These are phyloP conservation scores for Alouatta palliata DNA, from an alignment of 2,113 vertebrate genomes.

Conservation along the genomic window DNA sequence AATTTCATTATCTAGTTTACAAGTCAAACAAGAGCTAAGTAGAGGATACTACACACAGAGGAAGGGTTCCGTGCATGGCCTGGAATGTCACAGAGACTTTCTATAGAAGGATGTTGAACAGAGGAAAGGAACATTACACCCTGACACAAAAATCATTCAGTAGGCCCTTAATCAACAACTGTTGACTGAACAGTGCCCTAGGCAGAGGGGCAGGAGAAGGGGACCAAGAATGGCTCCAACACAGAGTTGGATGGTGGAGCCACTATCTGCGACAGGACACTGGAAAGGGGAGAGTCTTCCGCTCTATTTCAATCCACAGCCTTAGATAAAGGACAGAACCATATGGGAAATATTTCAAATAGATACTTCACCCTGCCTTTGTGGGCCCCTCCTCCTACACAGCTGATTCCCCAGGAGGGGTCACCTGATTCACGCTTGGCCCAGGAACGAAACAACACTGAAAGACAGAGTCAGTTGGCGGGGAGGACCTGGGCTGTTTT, in stretches of 20 bases:
- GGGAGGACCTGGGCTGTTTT: neutral
- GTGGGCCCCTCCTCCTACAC: neutral
- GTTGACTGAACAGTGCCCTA: neutral
- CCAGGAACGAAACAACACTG: neutral
- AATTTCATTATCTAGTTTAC: neutral
- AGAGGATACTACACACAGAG: neutral
- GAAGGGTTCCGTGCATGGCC: too few relatives aligned
- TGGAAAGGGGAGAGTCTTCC: neutral
- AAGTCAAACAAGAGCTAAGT: neutral
- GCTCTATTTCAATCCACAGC: fast-evolving
- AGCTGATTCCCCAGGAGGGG: too few relatives aligned
- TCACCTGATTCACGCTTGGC: fast-evolving
- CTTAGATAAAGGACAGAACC: neutral
- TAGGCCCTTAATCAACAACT: neutral
- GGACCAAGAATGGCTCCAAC: too few relatives aligned
- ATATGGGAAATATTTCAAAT: neutral
- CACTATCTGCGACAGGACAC: neutral
- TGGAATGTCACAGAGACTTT: neutral
- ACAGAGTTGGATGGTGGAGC: neutral
- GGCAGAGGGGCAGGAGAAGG: neutral
- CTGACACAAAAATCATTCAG: neutral
- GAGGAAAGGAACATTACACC: neutral
- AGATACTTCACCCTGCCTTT: neutral
- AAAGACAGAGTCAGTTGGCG: neutral
- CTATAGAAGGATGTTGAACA: neutral